Base-by-base conservation (phyloP, 2,797 vertebrate species). In the Myotis myotis region DNA sequence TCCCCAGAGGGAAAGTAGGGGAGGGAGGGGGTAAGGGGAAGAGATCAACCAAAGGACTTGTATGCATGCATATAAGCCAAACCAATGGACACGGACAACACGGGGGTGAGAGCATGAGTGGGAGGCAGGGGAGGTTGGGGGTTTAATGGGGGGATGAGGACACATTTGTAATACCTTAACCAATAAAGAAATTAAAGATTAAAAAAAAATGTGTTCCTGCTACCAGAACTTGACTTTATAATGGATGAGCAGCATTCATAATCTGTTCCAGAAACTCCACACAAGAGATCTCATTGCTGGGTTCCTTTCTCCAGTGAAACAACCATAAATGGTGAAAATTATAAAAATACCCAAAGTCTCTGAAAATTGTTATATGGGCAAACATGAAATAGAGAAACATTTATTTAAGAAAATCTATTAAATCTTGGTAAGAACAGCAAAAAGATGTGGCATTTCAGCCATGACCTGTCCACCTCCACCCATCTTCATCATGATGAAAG, bases 371-470 rank as follows among this genome's bases (percentile, higher is more conserved):
- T 15, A 41, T 7, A 57, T 25, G 6, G 19, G 13, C 20, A 4
- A 38, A 38, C 3, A 84, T 17, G 36, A 66, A 94, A 41, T 25
- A 11, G 15, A 78, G 36, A 62, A 28, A 71, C 19, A 85, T 23
- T 84, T 74, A 25, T 41, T 89, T 62, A 51, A 78, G 68, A 91
- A 78, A 70, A 82, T 28, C 19, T 62, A 55, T 5, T 22, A 57
- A 75, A 38, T 36, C 36, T 41, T 62, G 10, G 25, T 80, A 74
- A 76, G 28, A 78, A 62, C 0, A 15, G 6, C 3, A 38, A 66
- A 66, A 5, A 13, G 6, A 5, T 28, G 25, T 23, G 9, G 10
- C 12, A 36, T 64, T 90, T 88, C 11, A 89, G 3, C 5, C 25
- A 44, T 13, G 15, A 51, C 16, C 16, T 2, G 15, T 1, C 8